Evolutionary conservation across 2,888 invertebrate genomes (phyloP), one percentile per base, ranked within the genome.

Genomic region (Ceramica pisi): DNA sequence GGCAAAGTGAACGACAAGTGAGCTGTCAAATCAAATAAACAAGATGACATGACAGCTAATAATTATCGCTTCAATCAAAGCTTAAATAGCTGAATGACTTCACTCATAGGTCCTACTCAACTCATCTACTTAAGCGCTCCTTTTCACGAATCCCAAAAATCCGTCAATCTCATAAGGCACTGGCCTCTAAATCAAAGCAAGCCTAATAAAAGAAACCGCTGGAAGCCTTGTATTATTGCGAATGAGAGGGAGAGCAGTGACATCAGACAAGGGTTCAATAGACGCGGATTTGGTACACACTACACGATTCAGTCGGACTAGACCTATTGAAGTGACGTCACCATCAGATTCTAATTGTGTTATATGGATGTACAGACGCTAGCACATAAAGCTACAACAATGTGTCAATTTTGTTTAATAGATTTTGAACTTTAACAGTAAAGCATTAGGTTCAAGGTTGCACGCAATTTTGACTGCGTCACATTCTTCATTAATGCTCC

Each of bases 251-350:
- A 14, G 48, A 60, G 12, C 31, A 50, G 21, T 67, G 67, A 69
- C 65, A 55, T 67, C 64, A 70, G 71, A 75, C 62, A 10, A 65
- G 71, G 69, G 81, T 80, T 67, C 50, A 64, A 71, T 68, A 53
- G 12, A 59, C 51, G n/a, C 46, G 66, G 59, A 80, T 68, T 71
- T 65, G 26, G 63, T 56, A 65, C 31, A 70, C 35, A 67, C 41
- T 31, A 71, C 10, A 63, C 26, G 23, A 61, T 69, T 75, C 61
- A 64, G 57, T 35, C 19, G 35, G 41, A n/a, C 50, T n/a, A 31
- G 57, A 64, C 63, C 16, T 6, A 64, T 21, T 51, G 60, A 4
- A 26, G n/a, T 62, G 80, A 76, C 73, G 26, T 77, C 46, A 60
- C n/a, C 2, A 21, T 38, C 21, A 46, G 46, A 19, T 19, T 46